Percentiles rank a stretch among this genome's conserved stretches.
These are phyloP conservation scores for Amazona finschi DNA, from an alignment of 2,797 vertebrate species.

Conservation along the genomic window DNA sequence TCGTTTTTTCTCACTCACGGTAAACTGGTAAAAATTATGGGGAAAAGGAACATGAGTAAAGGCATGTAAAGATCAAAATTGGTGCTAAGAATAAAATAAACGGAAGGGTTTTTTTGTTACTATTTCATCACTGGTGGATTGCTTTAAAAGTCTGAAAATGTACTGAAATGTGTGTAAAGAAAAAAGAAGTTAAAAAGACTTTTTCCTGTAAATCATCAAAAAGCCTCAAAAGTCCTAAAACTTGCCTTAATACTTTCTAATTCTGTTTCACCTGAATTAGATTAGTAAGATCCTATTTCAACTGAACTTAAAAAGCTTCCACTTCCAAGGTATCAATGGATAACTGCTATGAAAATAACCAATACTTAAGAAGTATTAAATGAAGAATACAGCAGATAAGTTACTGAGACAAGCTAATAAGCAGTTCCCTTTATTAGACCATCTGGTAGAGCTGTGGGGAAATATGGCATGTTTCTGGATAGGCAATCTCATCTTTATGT, in stretches of 20 bases:
- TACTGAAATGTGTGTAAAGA: background rate
- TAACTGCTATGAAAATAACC: background rate
- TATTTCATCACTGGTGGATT: background rate
- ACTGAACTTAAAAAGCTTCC: background rate
- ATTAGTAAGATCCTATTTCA: background rate
- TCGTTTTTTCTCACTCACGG: slow-evolving; percentile 5
- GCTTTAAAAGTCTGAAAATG: background rate
- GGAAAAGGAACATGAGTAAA: background rate
- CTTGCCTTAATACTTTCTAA: background rate
- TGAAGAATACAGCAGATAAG: background rate
- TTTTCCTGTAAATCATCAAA: background rate
- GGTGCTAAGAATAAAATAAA: background rate
- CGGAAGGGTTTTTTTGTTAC: background rate
- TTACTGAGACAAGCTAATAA: background rate
- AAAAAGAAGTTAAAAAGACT: background rate
- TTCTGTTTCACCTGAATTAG: background rate
- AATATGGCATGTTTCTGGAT: background rate
- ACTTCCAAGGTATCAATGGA: background rate
- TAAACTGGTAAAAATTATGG: background rate
- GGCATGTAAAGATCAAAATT: background rate
- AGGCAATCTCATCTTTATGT: background rate
- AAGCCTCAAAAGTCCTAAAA: background rate
- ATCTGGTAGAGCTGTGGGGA: background rate
- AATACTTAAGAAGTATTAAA: background rate
- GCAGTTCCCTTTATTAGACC: background rate